Percentiles rank a stretch among this genome's conserved stretches.
phyloP scores from a whole-genome alignment of 2,113 vertebrate species.

The Lichenostomus cassidix region DNA sequence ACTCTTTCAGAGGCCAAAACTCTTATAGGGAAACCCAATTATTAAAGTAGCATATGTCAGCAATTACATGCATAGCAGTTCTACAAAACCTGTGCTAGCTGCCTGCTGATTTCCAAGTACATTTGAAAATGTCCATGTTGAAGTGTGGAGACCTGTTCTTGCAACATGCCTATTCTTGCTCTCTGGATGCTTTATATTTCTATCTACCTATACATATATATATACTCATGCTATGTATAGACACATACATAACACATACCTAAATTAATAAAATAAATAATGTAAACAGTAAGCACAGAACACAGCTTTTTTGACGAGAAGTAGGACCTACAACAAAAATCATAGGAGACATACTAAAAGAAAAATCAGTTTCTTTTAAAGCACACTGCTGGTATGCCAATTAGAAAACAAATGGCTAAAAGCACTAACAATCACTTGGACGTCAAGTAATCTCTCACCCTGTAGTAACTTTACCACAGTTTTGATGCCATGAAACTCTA shows the following conservation, averaged over 20 bases:
- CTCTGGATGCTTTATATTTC: not conserved
- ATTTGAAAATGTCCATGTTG: not conserved
- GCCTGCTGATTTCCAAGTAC: not conserved
- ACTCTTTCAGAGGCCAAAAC: not conserved
- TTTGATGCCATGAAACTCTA: not conserved
- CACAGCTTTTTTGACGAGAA: not conserved
- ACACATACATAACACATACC: not conserved
- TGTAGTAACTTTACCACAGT: not conserved
- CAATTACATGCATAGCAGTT: not conserved
- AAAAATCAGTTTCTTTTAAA: not conserved
- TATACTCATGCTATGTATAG: not conserved
- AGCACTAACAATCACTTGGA: not conserved
- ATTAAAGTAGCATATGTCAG: not conserved
- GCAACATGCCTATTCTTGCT: not conserved
- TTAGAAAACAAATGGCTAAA: not conserved
- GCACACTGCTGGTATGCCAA: not conserved
- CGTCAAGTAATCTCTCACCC: not conserved
- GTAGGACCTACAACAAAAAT: not conserved
- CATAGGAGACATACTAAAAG: not conserved
- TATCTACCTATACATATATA: no score
- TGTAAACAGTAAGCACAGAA: not conserved
- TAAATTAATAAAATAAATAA: not conserved
- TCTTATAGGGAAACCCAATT: not conserved
- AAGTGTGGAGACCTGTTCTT: not conserved
- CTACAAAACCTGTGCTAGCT: not conserved